These are phyloP conservation scores for Orycteropus afer DNA, from an alignment of 2,113 vertebrate genomes.

Conservation along the genomic window DNA sequence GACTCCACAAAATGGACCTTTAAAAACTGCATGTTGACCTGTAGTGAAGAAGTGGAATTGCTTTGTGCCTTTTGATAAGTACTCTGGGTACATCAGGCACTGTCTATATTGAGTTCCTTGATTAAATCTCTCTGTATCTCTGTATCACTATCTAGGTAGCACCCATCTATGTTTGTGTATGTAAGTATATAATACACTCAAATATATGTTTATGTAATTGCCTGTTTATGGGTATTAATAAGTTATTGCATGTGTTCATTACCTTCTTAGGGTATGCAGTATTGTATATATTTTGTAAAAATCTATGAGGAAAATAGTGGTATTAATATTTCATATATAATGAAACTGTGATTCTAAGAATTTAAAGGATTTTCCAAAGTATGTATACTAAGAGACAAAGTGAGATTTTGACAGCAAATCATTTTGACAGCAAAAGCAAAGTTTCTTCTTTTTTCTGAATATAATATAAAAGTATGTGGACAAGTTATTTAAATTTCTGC, in stretches of 20 bases:
- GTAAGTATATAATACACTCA: not conserved
- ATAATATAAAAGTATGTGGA: not conserved
- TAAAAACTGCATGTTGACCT: not conserved
- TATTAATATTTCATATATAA: not conserved
- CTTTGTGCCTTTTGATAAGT: conserved; percentile 7
- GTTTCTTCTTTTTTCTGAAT: not conserved
- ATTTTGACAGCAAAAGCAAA: not conserved
- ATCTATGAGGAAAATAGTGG: not conserved
- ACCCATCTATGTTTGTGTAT: not conserved
- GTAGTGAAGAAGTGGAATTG: not conserved
- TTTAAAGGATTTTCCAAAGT: not conserved
- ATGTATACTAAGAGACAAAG: not conserved
- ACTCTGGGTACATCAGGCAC: not conserved
- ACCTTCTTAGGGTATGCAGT: not conserved
- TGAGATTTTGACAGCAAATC: not conserved
- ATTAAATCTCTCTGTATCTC: not conserved
- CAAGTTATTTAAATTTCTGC: not conserved
- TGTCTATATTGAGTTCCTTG: not conserved
- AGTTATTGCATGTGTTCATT: not conserved
- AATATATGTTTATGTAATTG: not conserved
- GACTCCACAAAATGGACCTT: not conserved
- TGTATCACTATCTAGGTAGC: not conserved
- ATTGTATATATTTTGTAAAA: not conserved
- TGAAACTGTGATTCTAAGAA: not conserved
- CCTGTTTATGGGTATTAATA: not conserved